Evolutionary conservation across 2,113 vertebrate genomes (phyloP).

Genomic region (Oceanites oceanicus): DNA sequence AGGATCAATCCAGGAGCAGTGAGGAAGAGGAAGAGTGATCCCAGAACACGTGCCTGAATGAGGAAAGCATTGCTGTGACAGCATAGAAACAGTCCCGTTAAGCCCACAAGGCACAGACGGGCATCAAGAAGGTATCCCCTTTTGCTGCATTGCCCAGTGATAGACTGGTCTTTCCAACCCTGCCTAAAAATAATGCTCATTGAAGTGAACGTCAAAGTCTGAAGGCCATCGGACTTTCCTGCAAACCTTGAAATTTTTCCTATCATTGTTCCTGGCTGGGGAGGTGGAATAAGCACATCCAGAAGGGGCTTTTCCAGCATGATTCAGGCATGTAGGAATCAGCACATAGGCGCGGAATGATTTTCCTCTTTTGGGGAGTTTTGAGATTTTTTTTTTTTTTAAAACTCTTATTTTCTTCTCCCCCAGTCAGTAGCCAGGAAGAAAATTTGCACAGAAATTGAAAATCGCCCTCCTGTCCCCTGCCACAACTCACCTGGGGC

Average conservation of each 20-base stretch:
- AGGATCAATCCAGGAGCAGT: not conserved
- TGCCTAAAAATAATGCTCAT: not conserved
- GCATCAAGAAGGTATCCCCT: not conserved
- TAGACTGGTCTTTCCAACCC: not conserved
- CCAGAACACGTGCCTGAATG: not conserved
- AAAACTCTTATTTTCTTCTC: not conserved
- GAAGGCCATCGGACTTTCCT: not conserved
- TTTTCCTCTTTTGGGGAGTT: not conserved
- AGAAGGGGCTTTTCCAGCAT: not conserved
- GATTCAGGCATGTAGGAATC: not conserved
- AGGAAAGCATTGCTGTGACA: not conserved
- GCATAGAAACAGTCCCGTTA: not conserved
- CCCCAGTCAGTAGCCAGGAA: not conserved
- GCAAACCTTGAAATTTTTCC: not conserved
- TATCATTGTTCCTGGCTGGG: not conserved
- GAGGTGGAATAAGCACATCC: not conserved
- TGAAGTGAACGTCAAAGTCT: not conserved
- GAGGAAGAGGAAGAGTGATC: not conserved
- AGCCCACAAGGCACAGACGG: not conserved
- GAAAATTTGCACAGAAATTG: not conserved
- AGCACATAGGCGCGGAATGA: rapidly evolving
- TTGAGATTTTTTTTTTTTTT: not conserved
- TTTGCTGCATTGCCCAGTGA: rapidly evolving
- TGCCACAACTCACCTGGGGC: not conserved
- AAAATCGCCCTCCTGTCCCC: not conserved